Evolutionary conservation across 2,113 vertebrate genomes (phyloP).

Genomic region (Cyanocitta stelleri): DNA sequence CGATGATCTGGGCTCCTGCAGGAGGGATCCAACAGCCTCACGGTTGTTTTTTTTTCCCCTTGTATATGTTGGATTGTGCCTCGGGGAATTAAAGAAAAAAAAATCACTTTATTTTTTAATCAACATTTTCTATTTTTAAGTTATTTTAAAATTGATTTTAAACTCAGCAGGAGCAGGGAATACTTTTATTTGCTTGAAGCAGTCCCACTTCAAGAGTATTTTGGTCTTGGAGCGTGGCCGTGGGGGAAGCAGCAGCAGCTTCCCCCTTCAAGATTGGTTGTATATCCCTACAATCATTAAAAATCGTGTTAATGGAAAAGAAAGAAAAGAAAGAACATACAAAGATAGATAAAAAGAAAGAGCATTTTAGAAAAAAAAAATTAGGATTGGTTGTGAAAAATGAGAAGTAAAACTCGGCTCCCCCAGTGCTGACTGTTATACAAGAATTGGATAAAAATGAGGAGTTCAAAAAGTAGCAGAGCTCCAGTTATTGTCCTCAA

Average conservation of each 20-base stretch:
- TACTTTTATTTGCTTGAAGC: background rate
- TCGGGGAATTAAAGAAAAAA: conserved; percentile 5
- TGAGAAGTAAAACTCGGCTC: background rate
- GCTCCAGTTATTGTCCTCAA: background rate
- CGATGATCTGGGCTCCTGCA: conserved; percentile 35
- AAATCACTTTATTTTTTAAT: background rate
- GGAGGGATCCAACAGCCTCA: conserved; percentile 47
- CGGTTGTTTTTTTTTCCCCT: background rate
- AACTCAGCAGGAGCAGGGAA: background rate
- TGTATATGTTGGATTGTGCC: conserved; percentile 26
- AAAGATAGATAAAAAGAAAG: background rate
- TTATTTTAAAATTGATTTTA: background rate
- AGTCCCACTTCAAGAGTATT: background rate
- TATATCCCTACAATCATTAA: background rate
- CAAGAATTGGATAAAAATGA: background rate
- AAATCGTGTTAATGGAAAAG: background rate
- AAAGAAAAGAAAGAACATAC: background rate
- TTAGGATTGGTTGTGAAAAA: background rate
- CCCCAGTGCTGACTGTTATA: background rate
- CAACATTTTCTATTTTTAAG: background rate
- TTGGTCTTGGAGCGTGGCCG: background rate
- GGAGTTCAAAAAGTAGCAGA: background rate
- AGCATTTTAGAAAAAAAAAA: background rate
- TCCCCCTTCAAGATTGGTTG: background rate
- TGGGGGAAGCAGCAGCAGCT: background rate